Evolutionary conservation across 2,797 vertebrate genomes (phyloP), one percentile per base, ranked within the genome.

Genomic region (Gypaetus barbatus): DNA sequence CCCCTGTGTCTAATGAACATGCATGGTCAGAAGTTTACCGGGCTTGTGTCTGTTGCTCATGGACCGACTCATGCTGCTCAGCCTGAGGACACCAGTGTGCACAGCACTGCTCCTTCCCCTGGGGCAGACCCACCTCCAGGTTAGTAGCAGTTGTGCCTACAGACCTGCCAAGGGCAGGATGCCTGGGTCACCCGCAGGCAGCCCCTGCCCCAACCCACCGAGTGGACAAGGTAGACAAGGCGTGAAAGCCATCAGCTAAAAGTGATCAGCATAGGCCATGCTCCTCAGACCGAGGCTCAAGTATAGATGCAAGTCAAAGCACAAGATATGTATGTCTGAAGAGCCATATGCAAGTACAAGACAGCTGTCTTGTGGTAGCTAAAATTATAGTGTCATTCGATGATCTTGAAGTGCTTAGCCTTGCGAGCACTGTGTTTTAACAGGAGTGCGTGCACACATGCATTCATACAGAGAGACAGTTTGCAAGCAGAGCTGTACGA

Each of bases 51-150:
- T 85, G 25, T 48, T 46, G 39, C 13, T 68, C 30, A 28, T 0
- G 0, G n/a, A 48, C 18, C 0, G 0, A n/a, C 11, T 46, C 3
- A 1, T 27, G 44, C 28, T 84, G 80, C 28, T 17, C 39, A 77
- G 28, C 19, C 18, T 21, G 28, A 24, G 44, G 37, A 28, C 18
- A 74, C 10, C 15, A n/a, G 19, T 6, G 12, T 25, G 35, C 27
- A 7, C 41, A 76, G 27, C 65, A 49, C 37, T n/a, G 60, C 44
- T 79, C n/a, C n/a, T 21, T 46, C 24, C 17, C 21, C 11, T 28
- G 14, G 44, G 11, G 10, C 28, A 71, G 57, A 58, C 33, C 28
- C 58, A 78, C 28, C 52, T 35, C 30, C 46, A 35, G 51, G 46
- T 48, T 77, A 48, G 18, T n/a, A 52, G 31, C n/a, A 33, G 39